Evolutionary conservation across 2,797 vertebrate genomes (phyloP).

Genomic region (Tapirus indicus): DNA sequence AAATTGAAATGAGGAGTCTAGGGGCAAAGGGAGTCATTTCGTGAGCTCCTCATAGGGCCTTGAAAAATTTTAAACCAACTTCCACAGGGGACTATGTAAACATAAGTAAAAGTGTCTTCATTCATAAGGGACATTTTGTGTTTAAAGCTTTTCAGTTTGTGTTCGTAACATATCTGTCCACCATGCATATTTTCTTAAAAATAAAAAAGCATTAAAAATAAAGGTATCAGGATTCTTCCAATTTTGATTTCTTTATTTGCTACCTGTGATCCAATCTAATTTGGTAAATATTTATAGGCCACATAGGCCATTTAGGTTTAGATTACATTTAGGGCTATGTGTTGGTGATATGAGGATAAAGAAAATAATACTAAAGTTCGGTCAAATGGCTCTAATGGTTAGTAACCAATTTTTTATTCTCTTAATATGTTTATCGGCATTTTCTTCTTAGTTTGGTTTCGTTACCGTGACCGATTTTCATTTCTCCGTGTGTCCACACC

Average conservation of each 20-base stretch:
- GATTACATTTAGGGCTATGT: not conserved
- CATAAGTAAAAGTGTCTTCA: not conserved
- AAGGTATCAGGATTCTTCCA: not conserved
- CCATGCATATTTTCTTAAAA: not conserved
- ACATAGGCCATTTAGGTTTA: not conserved
- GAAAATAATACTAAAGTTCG: not conserved
- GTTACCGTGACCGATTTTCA: not conserved
- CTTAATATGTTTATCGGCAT: not conserved
- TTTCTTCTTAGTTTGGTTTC: not conserved
- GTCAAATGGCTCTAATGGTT: not conserved
- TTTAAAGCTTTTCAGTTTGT: not conserved
- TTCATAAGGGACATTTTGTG: not conserved
- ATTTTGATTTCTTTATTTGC: not conserved
- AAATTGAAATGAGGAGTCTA: not conserved
- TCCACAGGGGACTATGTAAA: not conserved
- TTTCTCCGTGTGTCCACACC: not conserved
- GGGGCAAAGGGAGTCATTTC: too few species aligned
- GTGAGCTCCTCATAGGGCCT: not conserved
- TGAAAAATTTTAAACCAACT: not conserved
- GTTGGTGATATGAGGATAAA: not conserved
- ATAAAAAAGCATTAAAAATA: not conserved
- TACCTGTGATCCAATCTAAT: not conserved
- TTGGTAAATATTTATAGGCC: not conserved
- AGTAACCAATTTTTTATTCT: not conserved
- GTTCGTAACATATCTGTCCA: not conserved